Evolutionary conservation across 2,888 invertebrate genomes (phyloP), one percentile per base, ranked within the genome.

Genomic region (Apoda limacodes): DNA sequence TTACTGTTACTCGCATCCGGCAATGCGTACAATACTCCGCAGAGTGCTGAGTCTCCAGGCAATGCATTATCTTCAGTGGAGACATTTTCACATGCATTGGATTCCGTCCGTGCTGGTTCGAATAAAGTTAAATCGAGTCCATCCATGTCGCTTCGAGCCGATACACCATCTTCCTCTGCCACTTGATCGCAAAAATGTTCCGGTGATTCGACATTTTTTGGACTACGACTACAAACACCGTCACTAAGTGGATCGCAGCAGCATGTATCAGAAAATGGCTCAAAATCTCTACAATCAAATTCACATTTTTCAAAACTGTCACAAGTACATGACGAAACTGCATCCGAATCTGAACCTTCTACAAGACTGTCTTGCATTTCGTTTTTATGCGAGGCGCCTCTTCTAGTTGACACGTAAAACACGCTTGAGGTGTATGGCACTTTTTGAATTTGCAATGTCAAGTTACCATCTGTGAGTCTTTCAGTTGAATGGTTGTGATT

Each of bases 61-160:
- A 50, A 44, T 13, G 48, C 39, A 32, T 55, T 60, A 28, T 50
- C 55, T 20, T 32, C 25, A 15, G 50, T 40, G 24, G 48, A 40
- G 12, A 43, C 46, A 31, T 50, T 51, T 15, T 45, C 58, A 37
- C 56, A 55, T 40, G 62, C 64, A 33, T 55, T 59, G 14, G 47
- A 46, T 35, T 71, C 74, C 30, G 50, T 50, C 52, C 64, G 69
- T 28, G 85, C 85, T 27, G 86, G 86, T 58, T 87, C 87, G 60
- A 87, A 87, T 45, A 87, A 65, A 39, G 86, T 78, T 54, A 87
- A 70, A 66, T 87, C 87, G 45, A 87, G 71, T 40, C 87, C 86
- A 45, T 87, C 87, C 84, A 87, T 84, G 61, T 87, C 87, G 59
- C 82, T 82, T 17, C 80, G 60, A 25, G 76, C 64, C 28, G 82